Evolutionary conservation across 2,797 vertebrate genomes (phyloP), one percentile per base, ranked within the genome.

Genomic region (Cetoscarus ocellatus): DNA sequence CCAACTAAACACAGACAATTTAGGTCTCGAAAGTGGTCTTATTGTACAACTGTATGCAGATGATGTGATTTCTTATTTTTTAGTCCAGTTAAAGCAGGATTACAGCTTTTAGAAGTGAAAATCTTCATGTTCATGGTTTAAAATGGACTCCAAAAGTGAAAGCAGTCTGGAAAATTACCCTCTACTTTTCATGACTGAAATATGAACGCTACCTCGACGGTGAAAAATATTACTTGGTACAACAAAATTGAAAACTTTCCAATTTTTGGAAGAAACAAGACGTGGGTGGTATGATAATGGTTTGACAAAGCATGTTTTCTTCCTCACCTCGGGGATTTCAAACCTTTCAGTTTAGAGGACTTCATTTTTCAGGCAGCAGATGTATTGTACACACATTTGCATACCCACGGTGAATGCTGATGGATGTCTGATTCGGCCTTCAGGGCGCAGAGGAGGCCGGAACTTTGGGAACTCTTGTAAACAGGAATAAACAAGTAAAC

Each of bases 211-310:
- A 36, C 47, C 66, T 58, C 50, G 10, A 19, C 7, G 39, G 18
- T 0, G 0, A 14, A 9, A 48, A 10, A 42, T 42, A 12, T 12
- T 6, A 1, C 14, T 44, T 13, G 12, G 12, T 44, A 42, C 40
- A 12, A 42, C 14, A 44, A 15, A 42, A 42, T 53, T 11, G 7
- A 13, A 56, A 56, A 67, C 11, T 27, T 27, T 27, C 27, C 27
- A 27, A 27, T 40, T 45, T 42, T 35, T 55, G 42, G 3, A 49
- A 15, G 42, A 2, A 62, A 9, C 1, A 36, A n/a, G 12, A 13
- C 43, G 53, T 55, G 35, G 44, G 17, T 27, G 19, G 15, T 42
- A 34, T 62, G 63, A 64, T 55, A 55, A 49, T 58, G n/a, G 18
- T 65, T 35, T 61, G 38, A 49, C 49, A 17, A 19, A 3, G 5